phyloP scores from a whole-genome alignment of 2,113 vertebrate genomes.

The Coregonus clupeaformis region DNA sequence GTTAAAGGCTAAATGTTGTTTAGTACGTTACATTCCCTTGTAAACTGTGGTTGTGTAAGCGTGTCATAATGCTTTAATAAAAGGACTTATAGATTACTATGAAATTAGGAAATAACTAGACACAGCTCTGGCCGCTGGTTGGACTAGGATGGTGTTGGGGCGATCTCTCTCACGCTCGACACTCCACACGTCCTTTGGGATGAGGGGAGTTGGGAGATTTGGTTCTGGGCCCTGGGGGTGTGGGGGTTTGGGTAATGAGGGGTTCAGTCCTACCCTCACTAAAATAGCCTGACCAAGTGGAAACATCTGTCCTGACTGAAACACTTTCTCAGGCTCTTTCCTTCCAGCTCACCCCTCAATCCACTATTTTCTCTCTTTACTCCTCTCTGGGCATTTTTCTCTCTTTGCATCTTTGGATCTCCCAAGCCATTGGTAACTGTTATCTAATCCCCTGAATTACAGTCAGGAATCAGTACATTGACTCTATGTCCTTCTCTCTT shows the following conservation, averaged over 20 bases:
- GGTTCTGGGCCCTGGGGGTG: too few relatives aligned
- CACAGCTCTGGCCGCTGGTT: too few relatives aligned
- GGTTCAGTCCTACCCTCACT: neutral
- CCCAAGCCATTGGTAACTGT: neutral
- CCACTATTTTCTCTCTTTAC: neutral
- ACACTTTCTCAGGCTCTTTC: conserved; percentile 6
- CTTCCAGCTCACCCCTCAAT: neutral
- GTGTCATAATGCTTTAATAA: too few relatives aligned
- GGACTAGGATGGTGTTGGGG: too few relatives aligned
- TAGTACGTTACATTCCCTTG: too few relatives aligned
- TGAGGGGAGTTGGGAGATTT: too few relatives aligned
- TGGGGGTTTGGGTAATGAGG: neutral
- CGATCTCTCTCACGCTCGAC: too few relatives aligned
- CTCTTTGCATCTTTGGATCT: neutral
- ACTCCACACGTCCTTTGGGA: too few relatives aligned
- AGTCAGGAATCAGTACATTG: neutral
- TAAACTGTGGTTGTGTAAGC: too few relatives aligned
- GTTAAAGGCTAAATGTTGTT: too few relatives aligned
- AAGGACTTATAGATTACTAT: too few relatives aligned
- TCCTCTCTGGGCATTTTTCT: neutral
- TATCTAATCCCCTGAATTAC: neutral
- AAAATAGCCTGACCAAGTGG: neutral
- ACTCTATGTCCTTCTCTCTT: neutral
- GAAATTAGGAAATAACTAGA: too few relatives aligned
- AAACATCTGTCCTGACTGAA: conserved; percentile 15